Conservation (phyloP, 2,797 vertebrate genomes). For the Anabacerthia variegaticeps region DNA sequence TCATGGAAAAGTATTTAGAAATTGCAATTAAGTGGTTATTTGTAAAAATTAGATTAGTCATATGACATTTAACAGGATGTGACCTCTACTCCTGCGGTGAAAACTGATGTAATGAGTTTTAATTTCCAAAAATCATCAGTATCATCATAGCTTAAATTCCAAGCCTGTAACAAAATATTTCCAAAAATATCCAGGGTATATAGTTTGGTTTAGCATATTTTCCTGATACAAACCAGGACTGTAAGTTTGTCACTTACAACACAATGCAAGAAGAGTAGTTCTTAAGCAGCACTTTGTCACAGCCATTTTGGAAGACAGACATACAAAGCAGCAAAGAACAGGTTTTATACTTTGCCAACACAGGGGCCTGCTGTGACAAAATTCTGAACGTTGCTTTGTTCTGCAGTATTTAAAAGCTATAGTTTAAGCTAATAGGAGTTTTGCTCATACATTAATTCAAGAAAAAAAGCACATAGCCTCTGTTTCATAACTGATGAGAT, state of each 20-base stretch:
- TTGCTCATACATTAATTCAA: neutral
- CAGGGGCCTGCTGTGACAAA: neutral
- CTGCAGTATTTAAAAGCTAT: neutral
- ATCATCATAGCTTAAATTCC: constrained; percentile 33
- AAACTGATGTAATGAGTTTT: constrained; percentile 2
- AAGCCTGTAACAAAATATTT: neutral
- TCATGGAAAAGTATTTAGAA: constrained; percentile 38
- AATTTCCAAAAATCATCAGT: constrained; percentile 24
- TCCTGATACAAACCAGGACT: neutral
- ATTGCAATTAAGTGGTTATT: constrained; percentile 8
- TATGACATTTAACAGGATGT: constrained; percentile 58
- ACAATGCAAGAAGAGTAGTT: neutral
- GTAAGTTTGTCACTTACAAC: neutral
- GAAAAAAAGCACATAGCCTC: neutral
- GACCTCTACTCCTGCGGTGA: constrained; percentile 1
- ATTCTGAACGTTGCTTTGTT: neutral
- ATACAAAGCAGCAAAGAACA: fast-evolving
- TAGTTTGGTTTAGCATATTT: neutral
- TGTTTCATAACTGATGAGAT: neutral
- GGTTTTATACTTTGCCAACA: neutral
- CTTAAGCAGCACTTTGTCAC: neutral
- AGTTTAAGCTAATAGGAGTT: neutral
- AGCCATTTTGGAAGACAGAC: neutral
- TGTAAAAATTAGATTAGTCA: constrained; percentile 45
- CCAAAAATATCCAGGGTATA: neutral